Conservation (phyloP, 2,113 vertebrate species). For the Gopherus flavomarginatus region DNA sequence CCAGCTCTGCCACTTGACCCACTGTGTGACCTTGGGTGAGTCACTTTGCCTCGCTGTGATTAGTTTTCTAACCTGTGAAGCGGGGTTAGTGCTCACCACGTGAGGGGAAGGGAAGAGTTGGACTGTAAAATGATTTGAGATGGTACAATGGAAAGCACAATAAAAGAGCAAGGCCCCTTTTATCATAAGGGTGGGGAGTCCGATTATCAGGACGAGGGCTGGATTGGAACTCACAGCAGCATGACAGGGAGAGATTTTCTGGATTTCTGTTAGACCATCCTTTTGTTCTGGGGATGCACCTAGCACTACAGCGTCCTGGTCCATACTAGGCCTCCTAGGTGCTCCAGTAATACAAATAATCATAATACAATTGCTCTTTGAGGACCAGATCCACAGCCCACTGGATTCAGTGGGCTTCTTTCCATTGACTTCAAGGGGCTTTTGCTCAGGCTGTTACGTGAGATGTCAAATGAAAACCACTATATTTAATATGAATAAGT, state of each 20-base stretch:
- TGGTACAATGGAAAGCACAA: background rate
- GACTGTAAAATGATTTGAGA: background rate
- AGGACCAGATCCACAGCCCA: conserved; percentile 52
- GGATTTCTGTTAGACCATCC: background rate
- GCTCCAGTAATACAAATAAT: background rate
- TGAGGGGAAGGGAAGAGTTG: background rate
- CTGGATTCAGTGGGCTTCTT: conserved; percentile 23
- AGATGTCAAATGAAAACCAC: no score
- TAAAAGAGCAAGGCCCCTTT: background rate
- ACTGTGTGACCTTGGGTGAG: background rate
- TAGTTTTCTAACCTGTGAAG: background rate
- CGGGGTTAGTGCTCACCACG: background rate
- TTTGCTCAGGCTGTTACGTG: background rate
- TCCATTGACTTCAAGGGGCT: background rate
- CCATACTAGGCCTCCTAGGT: background rate
- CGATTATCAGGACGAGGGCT: background rate
- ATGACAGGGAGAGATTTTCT: background rate
- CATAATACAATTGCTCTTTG: conserved; percentile 4
- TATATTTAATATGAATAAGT: conserved; percentile 46
- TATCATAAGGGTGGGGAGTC: background rate
- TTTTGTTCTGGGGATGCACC: conserved; percentile 54
- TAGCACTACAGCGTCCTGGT: background rate
- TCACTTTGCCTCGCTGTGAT: background rate
- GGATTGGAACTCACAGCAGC: background rate
- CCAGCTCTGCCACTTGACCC: background rate